A percentile compares a stretch with the other conserved stretches of the same genome.
Evolutionary conservation across 2,888 invertebrate species (phyloP).

Genomic region (Tethea ocularis): DNA sequence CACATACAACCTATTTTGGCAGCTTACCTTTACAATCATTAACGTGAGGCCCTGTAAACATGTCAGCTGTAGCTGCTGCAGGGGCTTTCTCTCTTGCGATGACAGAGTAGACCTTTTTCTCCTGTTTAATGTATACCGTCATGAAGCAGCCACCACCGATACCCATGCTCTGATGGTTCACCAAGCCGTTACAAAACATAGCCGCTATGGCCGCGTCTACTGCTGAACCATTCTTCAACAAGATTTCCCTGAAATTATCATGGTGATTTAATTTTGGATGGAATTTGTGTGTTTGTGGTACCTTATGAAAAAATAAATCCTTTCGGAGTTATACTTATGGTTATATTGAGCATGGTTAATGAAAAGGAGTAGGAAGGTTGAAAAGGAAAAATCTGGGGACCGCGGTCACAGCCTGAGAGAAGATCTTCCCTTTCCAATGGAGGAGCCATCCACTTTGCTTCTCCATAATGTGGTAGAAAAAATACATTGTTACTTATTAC

Average conservation of each 20-base stretch:
- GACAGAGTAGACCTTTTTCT: slow-evolving; percentile 85
- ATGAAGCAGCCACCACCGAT: slow-evolving; percentile 91
- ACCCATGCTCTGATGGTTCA: slow-evolving; percentile 92
- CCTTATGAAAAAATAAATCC: too few species aligned
- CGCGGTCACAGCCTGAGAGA: too few species aligned
- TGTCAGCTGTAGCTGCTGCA: slow-evolving; percentile 78
- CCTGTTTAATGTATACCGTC: slow-evolving; percentile 87
- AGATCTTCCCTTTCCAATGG: too few species aligned
- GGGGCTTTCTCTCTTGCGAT: slow-evolving; percentile 92
- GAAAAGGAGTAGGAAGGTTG: too few species aligned
- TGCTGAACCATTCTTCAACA: slow-evolving; percentile 89
- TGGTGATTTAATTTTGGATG: neutral
- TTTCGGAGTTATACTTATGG: too few species aligned
- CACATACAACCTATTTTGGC: neutral
- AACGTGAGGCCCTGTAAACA: slow-evolving; percentile 80
- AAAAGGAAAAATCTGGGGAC: too few species aligned
- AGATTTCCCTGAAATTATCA: slow-evolving; percentile 74
- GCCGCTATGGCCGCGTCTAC: slow-evolving; percentile 93
- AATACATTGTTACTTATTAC: too few species aligned
- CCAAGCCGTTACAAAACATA: slow-evolving; percentile 92
- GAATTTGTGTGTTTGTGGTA: too few species aligned
- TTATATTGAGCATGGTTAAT: too few species aligned
- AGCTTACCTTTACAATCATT: slow-evolving; percentile 75
- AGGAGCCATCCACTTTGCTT: too few species aligned
- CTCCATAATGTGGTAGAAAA: too few species aligned